Evolutionary conservation across 2,797 vertebrate genomes (phyloP).

Genomic region (Falco columbarius): DNA sequence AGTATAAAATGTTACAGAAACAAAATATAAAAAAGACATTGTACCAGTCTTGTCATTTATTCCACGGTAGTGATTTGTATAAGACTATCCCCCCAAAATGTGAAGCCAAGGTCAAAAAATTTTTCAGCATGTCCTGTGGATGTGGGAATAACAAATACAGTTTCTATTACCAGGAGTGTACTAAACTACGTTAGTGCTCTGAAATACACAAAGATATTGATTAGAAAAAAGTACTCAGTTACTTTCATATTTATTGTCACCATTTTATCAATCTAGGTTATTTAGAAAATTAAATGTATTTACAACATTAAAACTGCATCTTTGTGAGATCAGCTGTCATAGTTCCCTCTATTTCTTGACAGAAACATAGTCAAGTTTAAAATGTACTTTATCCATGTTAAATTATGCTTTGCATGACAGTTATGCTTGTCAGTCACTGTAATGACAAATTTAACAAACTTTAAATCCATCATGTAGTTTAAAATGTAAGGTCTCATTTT

Average conservation of each 20-base stretch:
- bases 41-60: background rate
- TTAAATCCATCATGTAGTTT: background rate
- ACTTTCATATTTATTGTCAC: background rate
- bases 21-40: background rate
- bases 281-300: background rate
- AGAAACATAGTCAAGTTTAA: background rate
- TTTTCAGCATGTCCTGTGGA: background rate
- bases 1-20: background rate
- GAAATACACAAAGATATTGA: background rate
- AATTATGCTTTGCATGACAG: background rate
- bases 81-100: background rate
- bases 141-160: background rate
- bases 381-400: background rate
- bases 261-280: background rate
- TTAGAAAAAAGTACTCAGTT: background rate
- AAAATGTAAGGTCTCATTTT: slow-evolving; percentile 7
- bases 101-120: background rate
- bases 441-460: background rate
- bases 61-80: background rate
- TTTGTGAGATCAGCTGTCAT: background rate
- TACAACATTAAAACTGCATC: background rate
- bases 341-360: background rate
- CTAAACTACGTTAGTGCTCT: background rate
- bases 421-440: background rate
- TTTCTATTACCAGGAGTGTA: background rate